phyloP scores from a whole-genome alignment of 1,140 invertebrate species.

The Scaptomyza hsui region DNA sequence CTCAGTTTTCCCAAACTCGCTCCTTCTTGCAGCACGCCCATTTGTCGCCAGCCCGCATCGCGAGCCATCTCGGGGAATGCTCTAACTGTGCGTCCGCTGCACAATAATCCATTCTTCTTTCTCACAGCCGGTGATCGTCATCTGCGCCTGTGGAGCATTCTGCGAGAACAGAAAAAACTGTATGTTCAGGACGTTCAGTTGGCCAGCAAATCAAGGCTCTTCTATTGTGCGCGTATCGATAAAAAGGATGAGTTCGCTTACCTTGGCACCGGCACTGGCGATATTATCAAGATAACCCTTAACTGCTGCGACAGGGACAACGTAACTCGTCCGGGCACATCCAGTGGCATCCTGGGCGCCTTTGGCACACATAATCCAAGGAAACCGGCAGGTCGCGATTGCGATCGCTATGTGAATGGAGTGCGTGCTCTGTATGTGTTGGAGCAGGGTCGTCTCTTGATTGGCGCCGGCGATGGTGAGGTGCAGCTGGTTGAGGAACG shows the following conservation, averaged over 20 bases:
- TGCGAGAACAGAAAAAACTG: constrained; percentile 88
- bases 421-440: constrained; percentile 88
- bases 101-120: constrained; percentile 86
- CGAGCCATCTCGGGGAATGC: constrained; percentile 88
- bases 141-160: constrained; percentile 90
- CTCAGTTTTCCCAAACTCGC: background rate
- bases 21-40: constrained; percentile 78
- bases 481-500: constrained; percentile 89
- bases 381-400: constrained; percentile 77
- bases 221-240: constrained; percentile 88
- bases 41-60: constrained; percentile 88
- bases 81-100: constrained; percentile 85
- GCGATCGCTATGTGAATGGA: constrained; percentile 85
- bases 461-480: constrained; percentile 93
- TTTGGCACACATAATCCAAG: constrained; percentile 84
- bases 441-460: constrained; percentile 87
- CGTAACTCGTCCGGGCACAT: constrained; percentile 84
- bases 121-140: constrained; percentile 90
- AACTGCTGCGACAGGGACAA: constrained; percentile 87
- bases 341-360: constrained; percentile 88
- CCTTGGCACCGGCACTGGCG: constrained; percentile 92
- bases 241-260: constrained; percentile 89
- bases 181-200: constrained; percentile 89
- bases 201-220: constrained; percentile 88
- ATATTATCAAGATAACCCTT: constrained; percentile 87